Conservation (phyloP, 2,888 invertebrate genomes). For the Arge pagana region DNA sequence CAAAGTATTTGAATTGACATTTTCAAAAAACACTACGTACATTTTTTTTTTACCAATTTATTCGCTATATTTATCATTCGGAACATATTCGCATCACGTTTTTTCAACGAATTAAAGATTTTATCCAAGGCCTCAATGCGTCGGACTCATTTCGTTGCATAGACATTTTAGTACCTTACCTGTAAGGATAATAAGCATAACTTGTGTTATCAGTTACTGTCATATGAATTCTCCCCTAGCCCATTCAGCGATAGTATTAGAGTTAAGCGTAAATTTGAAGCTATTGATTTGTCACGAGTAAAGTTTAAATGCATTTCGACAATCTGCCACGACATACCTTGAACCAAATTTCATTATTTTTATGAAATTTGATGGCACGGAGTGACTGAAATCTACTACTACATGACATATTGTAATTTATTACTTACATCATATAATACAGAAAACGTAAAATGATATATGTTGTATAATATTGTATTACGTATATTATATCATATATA, state of each 20-base stretch:
- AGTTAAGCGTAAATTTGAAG: not conserved
- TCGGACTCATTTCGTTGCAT: not conserved
- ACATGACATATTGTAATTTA: too few species aligned
- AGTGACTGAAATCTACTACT: too few species aligned
- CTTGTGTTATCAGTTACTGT: too few species aligned
- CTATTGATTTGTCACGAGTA: slow-evolving; percentile 11
- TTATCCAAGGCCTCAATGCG: slow-evolving; percentile 3
- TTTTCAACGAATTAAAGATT: slow-evolving; percentile 1
- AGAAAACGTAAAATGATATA: too few species aligned
- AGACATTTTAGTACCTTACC: slow-evolving; percentile 8
- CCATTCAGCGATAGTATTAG: slow-evolving; percentile 1
- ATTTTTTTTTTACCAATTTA: not conserved
- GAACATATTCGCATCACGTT: not conserved
- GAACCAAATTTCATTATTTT: too few species aligned
- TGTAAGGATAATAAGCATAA: slow-evolving; percentile 12
- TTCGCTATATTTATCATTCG: slow-evolving; percentile 7
- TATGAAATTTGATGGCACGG: too few species aligned
- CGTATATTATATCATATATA: too few species aligned
- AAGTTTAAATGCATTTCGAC: slow-evolving; percentile 19
- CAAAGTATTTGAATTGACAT: slow-evolving; percentile 11
- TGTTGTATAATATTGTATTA: too few species aligned
- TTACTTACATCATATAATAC: too few species aligned
- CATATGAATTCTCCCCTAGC: too few species aligned
- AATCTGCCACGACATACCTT: too few species aligned
- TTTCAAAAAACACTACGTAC: slow-evolving; percentile 3